Evolutionary conservation across 2,797 vertebrate species (phyloP), one percentile per base, ranked within the genome.

Genomic region (Eutrigla gurnardus): DNA sequence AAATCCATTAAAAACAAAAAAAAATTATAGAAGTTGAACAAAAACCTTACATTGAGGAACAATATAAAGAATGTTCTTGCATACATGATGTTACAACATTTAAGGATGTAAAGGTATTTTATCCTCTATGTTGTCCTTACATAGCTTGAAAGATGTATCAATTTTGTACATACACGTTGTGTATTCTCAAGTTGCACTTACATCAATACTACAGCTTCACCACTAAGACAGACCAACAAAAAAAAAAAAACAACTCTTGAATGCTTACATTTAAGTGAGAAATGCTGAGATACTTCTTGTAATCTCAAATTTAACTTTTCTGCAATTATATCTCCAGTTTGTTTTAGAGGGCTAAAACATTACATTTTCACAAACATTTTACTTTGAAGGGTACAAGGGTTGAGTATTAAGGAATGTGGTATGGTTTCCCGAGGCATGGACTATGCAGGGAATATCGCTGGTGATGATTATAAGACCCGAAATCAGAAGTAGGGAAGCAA

Each of bases 1-100:
- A 64, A 70, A 62, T 54, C 4, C 9, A 69, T 76, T 42, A 58
- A 0, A 68, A 45, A 68, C 4, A 70, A 81, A 63, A 5, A 5
- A 69, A 5, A 45, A 9, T 18, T 11, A 25, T 33, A 54, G 11
- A 71, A 40, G 61, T 14, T 57, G 52, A 10, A 66, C 2, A 73
- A 58, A 12, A 59, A 65, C 5, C 53, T 43, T 18, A 50, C 32
- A 37, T 35, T 33, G 3, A 35, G 1, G 7, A 70, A 13, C 33
- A 75, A 25, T 32, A 46, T 14, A 32, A 50, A 37, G 1, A 37
- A 33, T 5, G 33, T 70, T 33, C 39, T 77, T 58, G 7, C 46
- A 76, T 46, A 64, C 46, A 9, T 18, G 18, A 68, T 39, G 13
- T 18, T 35, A 62, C 13, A 78, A 57, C 0, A 40, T 59, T 17